Conservation (phyloP, 2,888 invertebrate genomes). For the Macropis europaea region DNA sequence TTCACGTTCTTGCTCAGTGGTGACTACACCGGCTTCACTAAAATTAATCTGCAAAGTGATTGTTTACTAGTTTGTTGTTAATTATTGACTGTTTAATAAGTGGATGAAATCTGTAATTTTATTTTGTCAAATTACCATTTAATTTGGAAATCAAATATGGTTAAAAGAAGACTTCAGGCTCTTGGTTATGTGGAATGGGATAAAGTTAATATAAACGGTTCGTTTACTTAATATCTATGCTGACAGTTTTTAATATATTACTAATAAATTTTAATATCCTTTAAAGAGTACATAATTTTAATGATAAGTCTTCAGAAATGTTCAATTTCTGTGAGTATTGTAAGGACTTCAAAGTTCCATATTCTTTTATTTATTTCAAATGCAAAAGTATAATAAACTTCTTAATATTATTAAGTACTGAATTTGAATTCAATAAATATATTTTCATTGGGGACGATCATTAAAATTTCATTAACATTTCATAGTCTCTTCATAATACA, state of each 20-base stretch:
- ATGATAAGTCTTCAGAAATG: too few species aligned
- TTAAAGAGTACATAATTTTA: background rate
- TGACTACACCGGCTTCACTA: too few species aligned
- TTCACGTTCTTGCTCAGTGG: too few species aligned
- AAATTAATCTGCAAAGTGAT: too few species aligned
- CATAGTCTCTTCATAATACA: too few species aligned
- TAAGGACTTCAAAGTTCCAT: too few species aligned
- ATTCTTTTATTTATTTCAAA: background rate
- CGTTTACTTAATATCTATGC: background rate
- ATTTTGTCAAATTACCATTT: background rate
- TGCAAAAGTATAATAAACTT: background rate
- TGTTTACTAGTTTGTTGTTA: too few species aligned
- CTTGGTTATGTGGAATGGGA: constrained; percentile 89
- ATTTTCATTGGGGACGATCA: too few species aligned
- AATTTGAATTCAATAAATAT: background rate
- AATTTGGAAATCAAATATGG: constrained; percentile 81
- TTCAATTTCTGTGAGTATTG: too few species aligned
- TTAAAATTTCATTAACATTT: too few species aligned
- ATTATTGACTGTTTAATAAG: too few species aligned
- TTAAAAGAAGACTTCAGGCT: constrained; percentile 88
- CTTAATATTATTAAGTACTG: too few species aligned
- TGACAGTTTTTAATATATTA: background rate
- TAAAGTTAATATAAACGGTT: constrained; percentile 85
- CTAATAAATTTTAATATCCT: background rate
- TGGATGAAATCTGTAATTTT: background rate